A percentile compares a stretch with the other conserved stretches of the same genome.
These are phyloP conservation scores for Amphipoea oculea DNA, from an alignment of 2,888 invertebrate genomes.

Conservation along the genomic window DNA sequence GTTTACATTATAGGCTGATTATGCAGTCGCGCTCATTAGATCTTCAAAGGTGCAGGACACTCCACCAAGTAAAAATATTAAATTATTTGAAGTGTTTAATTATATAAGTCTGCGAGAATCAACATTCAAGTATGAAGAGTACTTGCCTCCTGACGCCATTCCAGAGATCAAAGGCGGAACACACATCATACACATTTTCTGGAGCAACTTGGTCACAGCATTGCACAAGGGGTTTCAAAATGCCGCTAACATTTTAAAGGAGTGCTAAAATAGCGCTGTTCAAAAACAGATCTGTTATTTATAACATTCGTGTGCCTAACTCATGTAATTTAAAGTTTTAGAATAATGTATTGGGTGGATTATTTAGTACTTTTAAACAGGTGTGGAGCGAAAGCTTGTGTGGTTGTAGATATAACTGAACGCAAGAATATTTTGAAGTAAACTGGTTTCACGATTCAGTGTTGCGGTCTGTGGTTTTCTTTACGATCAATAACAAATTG, in stretches of 20 bases:
- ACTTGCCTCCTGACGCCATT: background rate
- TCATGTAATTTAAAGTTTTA: slow-evolving; percentile 2
- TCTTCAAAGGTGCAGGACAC: too few species aligned
- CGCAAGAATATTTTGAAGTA: slow-evolving; percentile 1
- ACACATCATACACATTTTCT: background rate
- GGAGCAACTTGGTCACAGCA: background rate
- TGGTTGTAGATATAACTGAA: slow-evolving; percentile 10
- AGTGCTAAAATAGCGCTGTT: background rate
- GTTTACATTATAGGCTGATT: too few species aligned
- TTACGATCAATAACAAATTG: background rate
- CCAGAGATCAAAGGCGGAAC: background rate
- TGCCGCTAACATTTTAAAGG: background rate
- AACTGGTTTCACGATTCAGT: background rate
- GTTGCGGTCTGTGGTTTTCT: background rate
- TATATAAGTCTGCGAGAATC: too few species aligned
- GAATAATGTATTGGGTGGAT: slow-evolving; percentile 16
- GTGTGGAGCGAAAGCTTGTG: background rate
- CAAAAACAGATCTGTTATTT: background rate
- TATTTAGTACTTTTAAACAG: background rate
- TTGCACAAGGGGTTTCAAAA: background rate
- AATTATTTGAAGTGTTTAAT: too few species aligned
- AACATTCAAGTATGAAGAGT: background rate
- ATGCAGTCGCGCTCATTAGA: too few species aligned
- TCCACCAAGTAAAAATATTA: too few species aligned
- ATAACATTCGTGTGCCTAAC: background rate